phyloP scores from a whole-genome alignment of 1,140 invertebrate species.

The Octopus bimaculoides region DNA sequence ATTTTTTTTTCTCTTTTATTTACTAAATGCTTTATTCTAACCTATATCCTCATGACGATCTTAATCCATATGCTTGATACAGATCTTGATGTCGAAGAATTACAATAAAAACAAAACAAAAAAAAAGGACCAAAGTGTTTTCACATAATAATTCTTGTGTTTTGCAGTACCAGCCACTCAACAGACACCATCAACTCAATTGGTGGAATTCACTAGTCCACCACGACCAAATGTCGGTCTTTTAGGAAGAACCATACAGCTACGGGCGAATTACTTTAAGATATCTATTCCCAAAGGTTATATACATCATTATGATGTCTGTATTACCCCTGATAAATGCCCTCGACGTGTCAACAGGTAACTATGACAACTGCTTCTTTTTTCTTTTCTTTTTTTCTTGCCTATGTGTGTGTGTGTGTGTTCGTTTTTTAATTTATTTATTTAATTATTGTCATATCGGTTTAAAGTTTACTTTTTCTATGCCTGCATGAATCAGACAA shows the following conservation, averaged over 20 bases:
- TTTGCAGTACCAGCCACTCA: slow-evolving; percentile 7
- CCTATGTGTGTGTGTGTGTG: no score
- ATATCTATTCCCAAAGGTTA: slow-evolving; percentile 98
- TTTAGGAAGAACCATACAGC: slow-evolving; percentile 90
- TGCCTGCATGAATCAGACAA: no score
- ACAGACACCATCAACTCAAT: slow-evolving; percentile 5
- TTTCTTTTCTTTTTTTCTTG: not conserved
- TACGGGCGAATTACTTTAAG: slow-evolving; percentile 99
- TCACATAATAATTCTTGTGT: not conserved
- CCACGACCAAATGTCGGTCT: slow-evolving; percentile 78
- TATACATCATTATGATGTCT: slow-evolving; percentile 96
- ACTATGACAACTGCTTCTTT: slow-evolving; percentile 5
- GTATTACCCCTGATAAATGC: slow-evolving; percentile 99
- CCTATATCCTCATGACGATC: not conserved
- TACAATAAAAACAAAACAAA: not conserved
- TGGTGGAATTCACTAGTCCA: slow-evolving; percentile 55
- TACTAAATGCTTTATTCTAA: not conserved
- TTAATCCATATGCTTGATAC: not conserved
- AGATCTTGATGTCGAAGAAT: not conserved
- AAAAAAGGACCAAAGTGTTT: not conserved
- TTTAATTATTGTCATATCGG: no score
- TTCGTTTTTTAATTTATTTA: no score
- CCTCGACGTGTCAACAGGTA: slow-evolving; percentile 92
- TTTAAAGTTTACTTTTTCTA: no score
- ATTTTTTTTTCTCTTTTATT: no score